Evolutionary conservation across 2,113 vertebrate genomes (phyloP).

Genomic region (Nycticryphes semicollaris): DNA sequence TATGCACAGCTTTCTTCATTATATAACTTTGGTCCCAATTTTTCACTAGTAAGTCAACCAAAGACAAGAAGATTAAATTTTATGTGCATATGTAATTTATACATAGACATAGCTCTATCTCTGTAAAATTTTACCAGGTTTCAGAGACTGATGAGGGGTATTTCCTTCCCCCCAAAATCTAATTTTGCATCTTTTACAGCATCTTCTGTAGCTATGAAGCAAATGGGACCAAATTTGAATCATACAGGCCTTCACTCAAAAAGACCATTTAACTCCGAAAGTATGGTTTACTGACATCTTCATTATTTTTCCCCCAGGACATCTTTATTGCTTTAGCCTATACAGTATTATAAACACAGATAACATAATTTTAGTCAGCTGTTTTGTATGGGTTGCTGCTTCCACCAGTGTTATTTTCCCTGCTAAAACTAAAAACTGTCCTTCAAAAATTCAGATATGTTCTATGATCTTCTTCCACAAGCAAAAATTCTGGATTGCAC

Average conservation of each 20-base stretch:
- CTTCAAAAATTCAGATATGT: slow-evolving; percentile 29
- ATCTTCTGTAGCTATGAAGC: background rate
- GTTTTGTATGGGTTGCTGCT: background rate
- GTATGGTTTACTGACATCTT: background rate
- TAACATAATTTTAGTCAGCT: background rate
- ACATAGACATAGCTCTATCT: background rate
- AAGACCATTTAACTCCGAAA: background rate
- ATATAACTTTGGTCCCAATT: background rate
- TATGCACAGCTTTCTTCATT: background rate
- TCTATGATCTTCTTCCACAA: background rate
- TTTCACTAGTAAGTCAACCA: background rate
- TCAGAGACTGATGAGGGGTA: background rate
- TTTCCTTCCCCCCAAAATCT: background rate
- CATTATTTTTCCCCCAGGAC: background rate
- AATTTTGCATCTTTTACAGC: background rate
- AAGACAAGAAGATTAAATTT: background rate
- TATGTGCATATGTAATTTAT: background rate
- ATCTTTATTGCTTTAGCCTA: background rate
- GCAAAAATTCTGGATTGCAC: background rate
- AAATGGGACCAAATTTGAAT: background rate
- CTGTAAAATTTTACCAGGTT: background rate
- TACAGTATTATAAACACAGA: background rate
- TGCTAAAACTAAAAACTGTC: slow-evolving; percentile 21
- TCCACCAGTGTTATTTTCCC: background rate
- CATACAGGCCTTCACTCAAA: background rate